phyloP scores from a whole-genome alignment of 2,888 invertebrate species.

The Tribolium freemani region DNA sequence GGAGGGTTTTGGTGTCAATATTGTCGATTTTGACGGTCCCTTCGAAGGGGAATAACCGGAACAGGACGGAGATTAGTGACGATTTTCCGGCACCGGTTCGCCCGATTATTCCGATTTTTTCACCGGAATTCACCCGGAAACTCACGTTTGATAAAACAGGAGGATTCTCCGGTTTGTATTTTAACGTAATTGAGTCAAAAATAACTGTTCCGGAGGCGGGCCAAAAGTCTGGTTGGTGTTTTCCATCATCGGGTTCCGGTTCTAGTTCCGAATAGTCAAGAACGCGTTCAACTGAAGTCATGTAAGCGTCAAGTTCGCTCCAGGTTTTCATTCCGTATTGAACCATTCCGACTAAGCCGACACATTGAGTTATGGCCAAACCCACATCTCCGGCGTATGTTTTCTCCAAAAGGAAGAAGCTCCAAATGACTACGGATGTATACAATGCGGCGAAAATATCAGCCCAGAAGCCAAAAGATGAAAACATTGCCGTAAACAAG shows the following conservation, averaged over 20 bases:
- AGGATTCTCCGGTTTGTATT: conserved; percentile 78
- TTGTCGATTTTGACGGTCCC: conserved; percentile 84
- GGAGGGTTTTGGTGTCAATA: conserved; percentile 75
- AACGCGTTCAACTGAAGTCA: conserved; percentile 33
- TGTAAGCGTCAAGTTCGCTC: conserved; percentile 79
- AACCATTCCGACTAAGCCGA: not conserved
- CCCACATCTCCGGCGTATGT: not conserved
- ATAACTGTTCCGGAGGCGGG: conserved; percentile 50
- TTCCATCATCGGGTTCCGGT: conserved; percentile 68
- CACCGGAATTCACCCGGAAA: conserved; percentile 74
- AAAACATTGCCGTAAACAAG: conserved; percentile 2
- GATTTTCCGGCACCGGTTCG: conserved; percentile 90
- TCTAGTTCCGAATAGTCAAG: conserved; percentile 21
- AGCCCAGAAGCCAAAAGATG: conserved; percentile 4
- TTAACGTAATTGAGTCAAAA: conserved; percentile 76
- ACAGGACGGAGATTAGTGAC: conserved; percentile 84
- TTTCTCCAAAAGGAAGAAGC: conserved; percentile 2
- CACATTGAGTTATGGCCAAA: conserved; percentile 5
- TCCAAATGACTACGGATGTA: not conserved
- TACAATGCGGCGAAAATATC: not conserved
- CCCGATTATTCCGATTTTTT: conserved; percentile 85
- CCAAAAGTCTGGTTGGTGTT: conserved; percentile 62
- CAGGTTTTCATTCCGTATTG: conserved; percentile 7
- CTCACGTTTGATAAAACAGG: conserved; percentile 79
- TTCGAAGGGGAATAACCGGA: conserved; percentile 82